Evolutionary conservation across 2,113 vertebrate species (phyloP).

Genomic region (Isurus oxyrinchus): DNA sequence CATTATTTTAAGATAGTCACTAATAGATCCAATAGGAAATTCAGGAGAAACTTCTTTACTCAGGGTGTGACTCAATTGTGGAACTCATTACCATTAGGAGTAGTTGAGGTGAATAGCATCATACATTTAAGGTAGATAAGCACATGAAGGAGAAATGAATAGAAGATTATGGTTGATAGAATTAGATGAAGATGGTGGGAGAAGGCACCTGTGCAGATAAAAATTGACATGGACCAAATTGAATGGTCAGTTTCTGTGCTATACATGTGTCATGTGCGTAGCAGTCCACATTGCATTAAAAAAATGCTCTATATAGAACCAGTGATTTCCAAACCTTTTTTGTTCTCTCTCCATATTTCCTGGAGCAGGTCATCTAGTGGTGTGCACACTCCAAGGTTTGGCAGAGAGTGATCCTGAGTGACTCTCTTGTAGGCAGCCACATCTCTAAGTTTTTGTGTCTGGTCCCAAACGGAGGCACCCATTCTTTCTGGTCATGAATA

Average conservation of each 20-base stretch:
- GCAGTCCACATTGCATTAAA: background rate
- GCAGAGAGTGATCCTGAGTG: conserved; percentile 65
- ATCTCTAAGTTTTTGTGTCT: conserved; percentile 65
- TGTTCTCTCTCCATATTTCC: conserved; percentile 50
- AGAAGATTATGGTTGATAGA: background rate
- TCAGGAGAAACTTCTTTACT: background rate
- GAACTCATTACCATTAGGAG: background rate
- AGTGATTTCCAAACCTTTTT: conserved; percentile 37
- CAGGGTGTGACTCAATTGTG: background rate
- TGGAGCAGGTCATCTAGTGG: conserved; percentile 64
- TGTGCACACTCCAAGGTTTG: conserved; percentile 67
- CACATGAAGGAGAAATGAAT: background rate
- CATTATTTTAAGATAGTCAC: background rate
- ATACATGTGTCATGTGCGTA: background rate
- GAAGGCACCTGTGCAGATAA: background rate
- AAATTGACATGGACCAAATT: background rate
- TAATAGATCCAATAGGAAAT: background rate
- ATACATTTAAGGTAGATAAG: background rate
- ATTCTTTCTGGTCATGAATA: conserved; percentile 45
- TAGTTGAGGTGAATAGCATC: background rate
- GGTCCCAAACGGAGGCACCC: conserved; percentile 56
- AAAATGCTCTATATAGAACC: background rate
- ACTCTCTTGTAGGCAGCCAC: conserved; percentile 61
- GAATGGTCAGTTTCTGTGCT: background rate
- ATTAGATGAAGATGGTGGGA: background rate